Conservation (phyloP, 2,797 vertebrate genomes). For the Hydrophis major region DNA sequence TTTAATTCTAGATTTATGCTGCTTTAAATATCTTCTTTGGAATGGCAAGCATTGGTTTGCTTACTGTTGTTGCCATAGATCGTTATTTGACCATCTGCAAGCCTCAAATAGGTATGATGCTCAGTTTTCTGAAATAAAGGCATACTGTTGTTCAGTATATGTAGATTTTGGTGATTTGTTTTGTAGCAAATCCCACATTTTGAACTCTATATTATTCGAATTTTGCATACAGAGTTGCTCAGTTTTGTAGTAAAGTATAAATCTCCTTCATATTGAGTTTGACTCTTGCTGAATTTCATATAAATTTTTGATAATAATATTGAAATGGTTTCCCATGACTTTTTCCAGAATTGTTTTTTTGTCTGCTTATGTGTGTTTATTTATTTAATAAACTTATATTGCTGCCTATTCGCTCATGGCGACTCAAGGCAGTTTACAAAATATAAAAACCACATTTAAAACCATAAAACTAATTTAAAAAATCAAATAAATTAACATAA, state of each 20-base stretch:
- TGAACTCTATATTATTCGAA: background rate
- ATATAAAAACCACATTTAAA: too few relatives aligned
- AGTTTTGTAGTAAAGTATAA: background rate
- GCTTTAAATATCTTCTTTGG: constrained; percentile 98
- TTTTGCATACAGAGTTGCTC: background rate
- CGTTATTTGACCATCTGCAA: constrained; percentile 91
- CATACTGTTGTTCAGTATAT: too few relatives aligned
- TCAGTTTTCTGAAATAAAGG: background rate
- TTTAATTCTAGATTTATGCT: constrained; percentile 86
- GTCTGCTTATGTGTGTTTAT: too few relatives aligned
- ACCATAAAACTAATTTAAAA: too few relatives aligned
- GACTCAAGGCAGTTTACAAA: too few relatives aligned
- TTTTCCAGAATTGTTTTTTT: background rate
- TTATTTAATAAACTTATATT: too few relatives aligned
- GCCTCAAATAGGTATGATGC: constrained; percentile 82
- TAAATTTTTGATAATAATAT: background rate
- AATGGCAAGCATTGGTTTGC: constrained; percentile 94
- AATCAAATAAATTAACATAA: too few relatives aligned
- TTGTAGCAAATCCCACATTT: background rate
- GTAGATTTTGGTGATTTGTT: background rate
- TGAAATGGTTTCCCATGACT: background rate
- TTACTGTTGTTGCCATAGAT: constrained; percentile 91
- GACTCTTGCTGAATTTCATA: background rate
- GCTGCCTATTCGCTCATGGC: too few relatives aligned
- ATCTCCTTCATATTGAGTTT: background rate